Conservation (phyloP, 2,888 invertebrate species). For the Pristionchus entomophagus region DNA sequence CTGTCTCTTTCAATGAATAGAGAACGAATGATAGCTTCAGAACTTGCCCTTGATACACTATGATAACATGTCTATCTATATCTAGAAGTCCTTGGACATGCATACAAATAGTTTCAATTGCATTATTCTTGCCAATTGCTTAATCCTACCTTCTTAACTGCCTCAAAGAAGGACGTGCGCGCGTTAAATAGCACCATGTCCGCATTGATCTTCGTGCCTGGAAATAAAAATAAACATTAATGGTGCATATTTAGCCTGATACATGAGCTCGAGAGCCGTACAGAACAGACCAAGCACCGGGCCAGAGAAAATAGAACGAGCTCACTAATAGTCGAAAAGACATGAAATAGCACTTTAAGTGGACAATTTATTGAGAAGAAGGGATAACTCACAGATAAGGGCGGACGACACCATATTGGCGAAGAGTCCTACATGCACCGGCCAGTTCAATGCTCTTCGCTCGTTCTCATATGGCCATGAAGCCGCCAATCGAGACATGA, state of each 20-base stretch:
- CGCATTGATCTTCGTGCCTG: conserved; percentile 68
- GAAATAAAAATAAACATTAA: conserved; percentile 36
- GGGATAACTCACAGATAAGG: conserved; percentile 58
- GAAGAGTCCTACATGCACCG: conserved; percentile 64
- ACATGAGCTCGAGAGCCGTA: too few species aligned
- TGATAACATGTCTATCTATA: too few species aligned
- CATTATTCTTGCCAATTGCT: too few species aligned
- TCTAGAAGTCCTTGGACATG: too few species aligned
- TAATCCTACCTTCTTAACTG: conserved; percentile 55
- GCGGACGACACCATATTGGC: conserved; percentile 60
- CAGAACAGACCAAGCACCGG: too few species aligned
- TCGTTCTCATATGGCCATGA: conserved; percentile 59
- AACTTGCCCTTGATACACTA: too few species aligned
- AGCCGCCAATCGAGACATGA: conserved; percentile 51
- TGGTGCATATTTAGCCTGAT: background rate
- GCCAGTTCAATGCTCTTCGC: conserved; percentile 66
- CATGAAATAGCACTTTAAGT: background rate
- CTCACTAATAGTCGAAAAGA: background rate
- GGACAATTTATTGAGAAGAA: background rate
- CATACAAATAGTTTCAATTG: too few species aligned
- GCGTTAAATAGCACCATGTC: conserved; percentile 65
- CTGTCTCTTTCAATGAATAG: too few species aligned
- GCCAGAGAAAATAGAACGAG: background rate
- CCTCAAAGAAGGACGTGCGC: conserved; percentile 59
- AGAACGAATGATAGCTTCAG: too few species aligned